Evolutionary conservation across 2,888 invertebrate species (phyloP).

Genomic region (Apodemia mormo): DNA sequence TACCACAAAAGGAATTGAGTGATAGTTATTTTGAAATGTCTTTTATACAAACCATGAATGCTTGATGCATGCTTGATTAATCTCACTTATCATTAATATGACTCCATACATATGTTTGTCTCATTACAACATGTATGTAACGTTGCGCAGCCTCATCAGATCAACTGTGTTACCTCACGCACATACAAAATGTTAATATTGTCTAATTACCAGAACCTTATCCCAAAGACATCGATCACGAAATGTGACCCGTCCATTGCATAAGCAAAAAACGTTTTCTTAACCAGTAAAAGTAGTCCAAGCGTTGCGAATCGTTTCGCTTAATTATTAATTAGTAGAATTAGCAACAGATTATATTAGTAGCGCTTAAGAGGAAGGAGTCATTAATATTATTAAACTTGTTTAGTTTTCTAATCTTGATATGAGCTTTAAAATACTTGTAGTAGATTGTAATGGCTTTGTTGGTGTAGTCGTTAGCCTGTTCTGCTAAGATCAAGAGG

Average conservation of each 20-base stretch:
- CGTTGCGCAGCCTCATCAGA: conserved; percentile 41
- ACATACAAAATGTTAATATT: conserved; percentile 63
- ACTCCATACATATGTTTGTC: conserved; percentile 34
- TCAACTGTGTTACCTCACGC: conserved; percentile 50
- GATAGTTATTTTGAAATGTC: conserved; percentile 1
- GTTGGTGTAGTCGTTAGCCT: too few relatives aligned
- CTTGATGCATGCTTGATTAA: conserved; percentile 4
- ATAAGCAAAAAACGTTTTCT: conserved; percentile 51
- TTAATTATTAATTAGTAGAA: conserved; percentile 29
- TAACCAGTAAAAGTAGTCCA: conserved; percentile 57
- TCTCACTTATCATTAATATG: conserved; percentile 18
- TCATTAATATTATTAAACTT: conserved; percentile 1
- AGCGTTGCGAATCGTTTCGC: conserved; percentile 44
- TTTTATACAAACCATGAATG: neutral
- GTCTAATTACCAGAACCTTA: conserved; percentile 71
- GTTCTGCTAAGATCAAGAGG: too few relatives aligned
- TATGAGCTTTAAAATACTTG: neutral
- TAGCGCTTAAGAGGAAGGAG: conserved; percentile 7
- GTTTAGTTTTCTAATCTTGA: neutral
- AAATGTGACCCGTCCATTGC: conserved; percentile 61
- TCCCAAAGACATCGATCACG: conserved; percentile 73
- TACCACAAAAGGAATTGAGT: conserved; percentile 3
- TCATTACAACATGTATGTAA: conserved; percentile 41
- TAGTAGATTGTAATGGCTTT: too few relatives aligned
- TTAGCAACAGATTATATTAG: conserved; percentile 26